phyloP scores from a whole-genome alignment of 2,888 invertebrate species.

The Parochlus steinenii region DNA sequence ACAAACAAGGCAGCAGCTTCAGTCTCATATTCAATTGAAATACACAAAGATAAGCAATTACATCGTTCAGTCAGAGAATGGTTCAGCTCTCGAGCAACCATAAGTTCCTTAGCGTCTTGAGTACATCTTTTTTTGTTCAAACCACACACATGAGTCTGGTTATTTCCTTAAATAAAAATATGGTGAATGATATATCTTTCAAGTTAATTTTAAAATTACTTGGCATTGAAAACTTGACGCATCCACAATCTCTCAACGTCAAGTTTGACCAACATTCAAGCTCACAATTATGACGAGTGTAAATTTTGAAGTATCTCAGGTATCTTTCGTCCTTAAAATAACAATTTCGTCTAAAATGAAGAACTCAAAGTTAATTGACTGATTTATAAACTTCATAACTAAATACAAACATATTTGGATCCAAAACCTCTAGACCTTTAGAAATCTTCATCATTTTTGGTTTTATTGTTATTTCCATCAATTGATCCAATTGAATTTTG shows the following conservation, averaged over 20 bases:
- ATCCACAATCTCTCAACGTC: conserved; percentile 38
- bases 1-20: too few species aligned
- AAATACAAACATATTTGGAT: too few species aligned
- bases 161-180: conserved; percentile 32
- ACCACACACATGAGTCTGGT: conserved; percentile 38
- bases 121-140: conserved; percentile 37
- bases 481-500: conserved; percentile 49
- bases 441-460: conserved; percentile 65
- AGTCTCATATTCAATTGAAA: too few species aligned
- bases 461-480: conserved; percentile 51
- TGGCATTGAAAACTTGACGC: conserved; percentile 48
- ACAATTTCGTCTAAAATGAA: conserved; percentile 44
- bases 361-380: too few species aligned
- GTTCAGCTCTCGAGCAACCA: too few species aligned
- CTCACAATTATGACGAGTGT: conserved; percentile 50
- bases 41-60: too few species aligned
- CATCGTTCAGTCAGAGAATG: too few species aligned
- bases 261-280: conserved; percentile 47
- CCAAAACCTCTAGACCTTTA: conserved; percentile 42
- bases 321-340: conserved; percentile 42
- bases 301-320: conserved; percentile 40
- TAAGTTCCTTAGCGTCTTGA: too few species aligned
- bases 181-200: conserved; percentile 9
- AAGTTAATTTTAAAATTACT: conserved; percentile 23
- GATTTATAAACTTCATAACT: too few species aligned